phyloP scores from a whole-genome alignment of 2,888 invertebrate species.

The Xanthorhoe designata region DNA sequence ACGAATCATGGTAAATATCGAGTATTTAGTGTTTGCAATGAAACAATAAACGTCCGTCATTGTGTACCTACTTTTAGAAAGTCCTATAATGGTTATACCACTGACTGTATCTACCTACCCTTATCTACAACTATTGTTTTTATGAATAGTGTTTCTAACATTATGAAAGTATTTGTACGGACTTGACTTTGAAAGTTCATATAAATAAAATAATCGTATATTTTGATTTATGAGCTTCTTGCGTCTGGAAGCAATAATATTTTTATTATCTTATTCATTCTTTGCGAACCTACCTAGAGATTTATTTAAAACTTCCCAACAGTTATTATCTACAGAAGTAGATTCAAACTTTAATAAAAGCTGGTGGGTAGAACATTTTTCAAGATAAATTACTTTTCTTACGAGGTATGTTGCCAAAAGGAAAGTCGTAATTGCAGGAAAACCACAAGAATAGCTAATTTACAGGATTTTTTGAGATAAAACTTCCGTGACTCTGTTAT shows the following conservation, averaged over 20 bases:
- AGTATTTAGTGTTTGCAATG: too few species aligned
- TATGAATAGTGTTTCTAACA: too few species aligned
- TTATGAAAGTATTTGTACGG: neutral
- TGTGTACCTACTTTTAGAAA: too few species aligned
- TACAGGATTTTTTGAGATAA: neutral
- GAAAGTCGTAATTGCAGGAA: conserved; percentile 22
- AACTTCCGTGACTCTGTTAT: neutral
- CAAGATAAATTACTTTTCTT: conserved; percentile 30
- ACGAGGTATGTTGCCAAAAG: conserved; percentile 20
- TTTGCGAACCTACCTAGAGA: neutral
- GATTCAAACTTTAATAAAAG: conserved; percentile 17
- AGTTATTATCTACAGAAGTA: conserved; percentile 10
- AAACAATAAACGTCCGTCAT: too few species aligned
- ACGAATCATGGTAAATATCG: too few species aligned
- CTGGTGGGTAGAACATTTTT: conserved; percentile 11
- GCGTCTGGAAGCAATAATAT: neutral
- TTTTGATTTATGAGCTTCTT: neutral
- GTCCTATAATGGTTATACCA: too few species aligned
- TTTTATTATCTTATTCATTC: conserved; percentile 1
- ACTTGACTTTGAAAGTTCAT: neutral
- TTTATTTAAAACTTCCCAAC: conserved; percentile 11
- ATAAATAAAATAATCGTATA: neutral
- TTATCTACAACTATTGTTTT: too few species aligned
- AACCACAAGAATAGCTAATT: conserved; percentile 16
- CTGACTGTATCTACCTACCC: too few species aligned